These are phyloP conservation scores for Gila orcuttii DNA, from an alignment of 2,113 vertebrate species.

Conservation along the genomic window DNA sequence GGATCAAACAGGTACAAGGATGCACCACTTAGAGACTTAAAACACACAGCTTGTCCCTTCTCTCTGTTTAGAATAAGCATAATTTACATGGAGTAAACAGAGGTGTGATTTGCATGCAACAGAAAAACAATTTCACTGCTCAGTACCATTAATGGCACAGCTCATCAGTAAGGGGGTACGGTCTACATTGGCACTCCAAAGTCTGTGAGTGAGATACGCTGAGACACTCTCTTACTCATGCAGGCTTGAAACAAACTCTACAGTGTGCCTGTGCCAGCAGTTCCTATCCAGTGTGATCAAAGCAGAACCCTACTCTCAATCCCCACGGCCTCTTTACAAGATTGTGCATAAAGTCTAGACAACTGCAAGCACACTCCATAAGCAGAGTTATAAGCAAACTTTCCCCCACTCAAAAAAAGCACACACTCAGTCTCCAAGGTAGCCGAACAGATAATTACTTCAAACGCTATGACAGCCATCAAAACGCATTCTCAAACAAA, in stretches of 20 bases:
- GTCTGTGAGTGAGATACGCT: background rate
- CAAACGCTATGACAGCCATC: background rate
- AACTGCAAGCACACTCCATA: conserved; percentile 2
- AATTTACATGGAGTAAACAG: conserved; percentile 42
- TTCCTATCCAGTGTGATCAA: conserved; percentile 54
- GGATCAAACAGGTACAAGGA: conserved; percentile 48
- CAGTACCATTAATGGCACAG: conserved; percentile 9
- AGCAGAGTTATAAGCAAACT: background rate
- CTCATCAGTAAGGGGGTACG: conserved; percentile 16
- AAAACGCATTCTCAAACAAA: background rate
- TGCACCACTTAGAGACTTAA: background rate
- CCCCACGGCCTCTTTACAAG: conserved; percentile 41
- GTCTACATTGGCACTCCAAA: conserved; percentile 12
- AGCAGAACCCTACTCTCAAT: conserved; percentile 46
- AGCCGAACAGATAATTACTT: background rate
- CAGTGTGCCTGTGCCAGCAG: conserved; percentile 30
- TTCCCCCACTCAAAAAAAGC: background rate
- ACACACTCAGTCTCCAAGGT: conserved; percentile 17
- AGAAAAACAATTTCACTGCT: background rate
- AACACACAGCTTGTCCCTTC: background rate
- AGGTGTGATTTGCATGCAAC: background rate
- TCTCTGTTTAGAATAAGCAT: background rate
- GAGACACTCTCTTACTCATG: conserved; percentile 30
- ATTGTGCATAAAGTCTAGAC: conserved; percentile 12
- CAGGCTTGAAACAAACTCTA: conserved; percentile 5